These are phyloP conservation scores for Metellina segmentata DNA, from an alignment of 2,888 invertebrate genomes.

Conservation along the genomic window DNA sequence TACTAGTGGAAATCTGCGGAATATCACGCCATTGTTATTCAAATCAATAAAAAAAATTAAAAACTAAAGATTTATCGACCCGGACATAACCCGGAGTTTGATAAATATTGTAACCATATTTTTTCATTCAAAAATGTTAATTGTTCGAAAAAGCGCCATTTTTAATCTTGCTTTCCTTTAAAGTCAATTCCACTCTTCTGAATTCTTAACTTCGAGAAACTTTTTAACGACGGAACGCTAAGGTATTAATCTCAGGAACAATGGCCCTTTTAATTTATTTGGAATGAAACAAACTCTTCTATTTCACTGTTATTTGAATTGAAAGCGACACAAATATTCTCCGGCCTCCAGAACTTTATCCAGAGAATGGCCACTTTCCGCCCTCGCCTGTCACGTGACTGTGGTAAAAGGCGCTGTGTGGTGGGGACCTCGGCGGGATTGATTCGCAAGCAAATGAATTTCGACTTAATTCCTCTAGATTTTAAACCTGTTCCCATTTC, in stretches of 20 bases:
- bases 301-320: neutral
- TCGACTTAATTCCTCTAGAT: neutral
- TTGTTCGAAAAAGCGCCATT: too few species aligned
- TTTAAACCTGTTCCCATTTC: neutral
- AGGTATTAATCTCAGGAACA: neutral
- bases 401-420: neutral
- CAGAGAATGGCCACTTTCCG: neutral
- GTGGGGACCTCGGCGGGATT: neutral
- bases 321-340: neutral
- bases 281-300: neutral
- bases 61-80: too few species aligned
- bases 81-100: too few species aligned
- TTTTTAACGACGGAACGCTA: neutral
- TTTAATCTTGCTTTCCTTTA: too few species aligned
- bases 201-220: too few species aligned
- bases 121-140: too few species aligned
- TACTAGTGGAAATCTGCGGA: too few species aligned
- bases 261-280: neutral
- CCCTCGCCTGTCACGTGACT: neutral
- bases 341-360: neutral
- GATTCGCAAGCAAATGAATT: neutral
- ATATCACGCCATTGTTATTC: too few species aligned
- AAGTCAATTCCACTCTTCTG: too few species aligned
- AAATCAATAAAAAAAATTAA: too few species aligned
- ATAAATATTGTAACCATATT: too few species aligned